Evolutionary conservation across 2,113 vertebrate genomes (phyloP), one percentile per base, ranked within the genome.

Genomic region (Podarcis muralis): DNA sequence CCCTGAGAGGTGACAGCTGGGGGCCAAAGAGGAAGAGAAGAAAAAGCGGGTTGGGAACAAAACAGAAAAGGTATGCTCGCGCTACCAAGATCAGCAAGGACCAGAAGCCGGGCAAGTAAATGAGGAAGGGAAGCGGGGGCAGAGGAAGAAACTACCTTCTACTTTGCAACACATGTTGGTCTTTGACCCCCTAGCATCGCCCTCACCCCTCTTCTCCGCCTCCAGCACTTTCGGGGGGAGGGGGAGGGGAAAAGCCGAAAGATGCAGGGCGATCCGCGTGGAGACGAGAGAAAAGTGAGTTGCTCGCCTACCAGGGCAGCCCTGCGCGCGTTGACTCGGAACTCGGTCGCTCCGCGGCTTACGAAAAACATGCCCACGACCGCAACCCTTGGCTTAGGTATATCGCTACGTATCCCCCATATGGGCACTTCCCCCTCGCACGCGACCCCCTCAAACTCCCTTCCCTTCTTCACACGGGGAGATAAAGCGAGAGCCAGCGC

Each of bases 191-290:
- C 59, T 59, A 7, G 2, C 48, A 53, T 53, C 48, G 11, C 11
- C 80, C 80, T 2, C 0, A 6, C 40, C 59, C 57, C 53, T 20
- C 23, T 32, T 53, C 27, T 15, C 83, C 32, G n/a, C 5, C 66
- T 62, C 37, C 9, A 15, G 66, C 23, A 68, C 23, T 30, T 72
- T 72, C 32, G 11, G 30, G 22, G 59, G 84, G 43, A 88, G 86
- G 88, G 88, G 90, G 27, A 88, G 88, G 88, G 81, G 72, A 53
- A 9, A 53, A 53, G 48, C 48, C 65, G 37, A 88, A 88, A 86
- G 59, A 62, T 62, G 5, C 85, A 85, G 75, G 35, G 75, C 20
- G 35, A 82, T 32, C 35, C 6, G 59, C 32, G 35, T 15, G 62
- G 3, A 37, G 6, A 5, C 11, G 18, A 25, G 30, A 20, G 43